Percentiles rank a stretch among this genome's conserved stretches.
phyloP scores from a whole-genome alignment of 1,140 invertebrate genomes.

The Musca domestica region DNA sequence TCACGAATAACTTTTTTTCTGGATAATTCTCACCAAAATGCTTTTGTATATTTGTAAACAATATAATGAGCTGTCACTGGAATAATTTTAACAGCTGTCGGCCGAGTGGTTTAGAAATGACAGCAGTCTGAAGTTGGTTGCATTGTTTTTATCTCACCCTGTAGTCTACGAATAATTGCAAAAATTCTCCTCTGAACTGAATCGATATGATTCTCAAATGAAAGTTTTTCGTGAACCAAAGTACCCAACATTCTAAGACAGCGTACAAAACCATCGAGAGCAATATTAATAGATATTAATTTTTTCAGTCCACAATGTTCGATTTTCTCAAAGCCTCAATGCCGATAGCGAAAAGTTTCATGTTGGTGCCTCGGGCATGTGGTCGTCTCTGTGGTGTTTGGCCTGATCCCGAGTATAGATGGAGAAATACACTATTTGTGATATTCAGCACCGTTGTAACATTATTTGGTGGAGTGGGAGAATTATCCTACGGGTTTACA shows the following conservation, averaged over 20 bases:
- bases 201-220: no score
- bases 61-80: no score
- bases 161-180: no score
- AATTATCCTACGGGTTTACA: constrained; percentile 38
- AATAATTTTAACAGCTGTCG: no score
- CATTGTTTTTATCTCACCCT: no score
- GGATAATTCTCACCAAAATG: no score
- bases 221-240: no score
- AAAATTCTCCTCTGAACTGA: no score
- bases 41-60: no score
- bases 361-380: constrained; percentile 38
- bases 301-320: constrained; percentile 6
- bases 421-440: constrained; percentile 28
- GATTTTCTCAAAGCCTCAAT: constrained; percentile 12
- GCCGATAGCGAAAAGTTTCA: constrained; percentile 38
- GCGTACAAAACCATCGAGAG: neutral
- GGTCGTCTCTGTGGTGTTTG: constrained; percentile 41
- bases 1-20: no score
- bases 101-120: no score
- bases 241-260: neutral
- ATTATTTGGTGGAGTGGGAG: constrained; percentile 38
- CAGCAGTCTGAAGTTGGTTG: no score
- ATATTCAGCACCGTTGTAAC: constrained; percentile 38
- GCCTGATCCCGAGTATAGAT: constrained; percentile 28
- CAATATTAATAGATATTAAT: neutral